phyloP scores from a whole-genome alignment of 2,888 invertebrate genomes.

The Drosophila maculinotata region DNA sequence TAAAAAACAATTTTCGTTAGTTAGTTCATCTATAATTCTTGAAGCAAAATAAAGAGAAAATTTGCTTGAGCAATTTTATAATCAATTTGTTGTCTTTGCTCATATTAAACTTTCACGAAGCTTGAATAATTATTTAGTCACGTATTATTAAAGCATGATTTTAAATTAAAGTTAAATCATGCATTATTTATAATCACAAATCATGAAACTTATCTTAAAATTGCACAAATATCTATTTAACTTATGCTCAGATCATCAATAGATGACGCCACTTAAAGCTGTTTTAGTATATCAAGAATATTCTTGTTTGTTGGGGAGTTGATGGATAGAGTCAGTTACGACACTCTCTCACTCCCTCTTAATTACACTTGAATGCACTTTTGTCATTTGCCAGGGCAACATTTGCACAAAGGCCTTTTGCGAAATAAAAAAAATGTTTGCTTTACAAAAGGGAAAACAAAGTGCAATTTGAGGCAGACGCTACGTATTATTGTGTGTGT shows the following conservation, averaged over 20 bases:
- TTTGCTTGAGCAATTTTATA: too few relatives aligned
- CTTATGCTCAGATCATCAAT: neutral
- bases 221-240: too few relatives aligned
- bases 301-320: neutral
- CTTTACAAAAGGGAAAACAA: constrained; percentile 31
- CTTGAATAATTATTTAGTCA: too few relatives aligned
- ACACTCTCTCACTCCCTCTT: constrained; percentile 34
- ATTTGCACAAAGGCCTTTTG: constrained; percentile 46
- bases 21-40: too few relatives aligned
- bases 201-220: neutral
- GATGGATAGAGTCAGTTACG: constrained; percentile 1
- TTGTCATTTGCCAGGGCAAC: constrained; percentile 59
- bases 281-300: too few relatives aligned
- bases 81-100: too few relatives aligned
- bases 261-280: constrained; percentile 4
- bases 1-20: too few relatives aligned
- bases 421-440: constrained; percentile 31
- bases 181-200: too few relatives aligned
- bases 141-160: too few relatives aligned
- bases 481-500: constrained; percentile 16
- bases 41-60: too few relatives aligned
- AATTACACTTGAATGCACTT: constrained; percentile 82
- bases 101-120: too few relatives aligned
- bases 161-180: too few relatives aligned
- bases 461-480: constrained; percentile 48